Evolutionary conservation across 2,797 vertebrate genomes (phyloP).

Genomic region (Anas flavirostris): DNA sequence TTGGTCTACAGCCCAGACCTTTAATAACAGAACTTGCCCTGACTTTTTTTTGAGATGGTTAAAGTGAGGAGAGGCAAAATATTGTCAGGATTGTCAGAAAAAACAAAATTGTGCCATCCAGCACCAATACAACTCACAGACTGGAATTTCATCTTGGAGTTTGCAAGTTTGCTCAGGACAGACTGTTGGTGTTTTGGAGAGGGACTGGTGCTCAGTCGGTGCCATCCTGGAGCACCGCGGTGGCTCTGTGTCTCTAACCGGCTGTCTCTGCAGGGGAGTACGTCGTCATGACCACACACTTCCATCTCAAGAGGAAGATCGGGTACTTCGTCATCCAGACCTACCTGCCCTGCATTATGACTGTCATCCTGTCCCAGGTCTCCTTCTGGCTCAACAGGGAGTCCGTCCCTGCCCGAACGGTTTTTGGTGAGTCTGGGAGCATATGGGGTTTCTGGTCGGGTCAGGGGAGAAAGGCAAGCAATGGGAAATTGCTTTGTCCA

Average conservation of each 20-base stretch:
- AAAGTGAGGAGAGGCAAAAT: neutral
- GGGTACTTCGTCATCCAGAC: conserved; percentile 99
- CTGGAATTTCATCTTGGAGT: neutral
- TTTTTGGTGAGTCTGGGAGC: conserved; percentile 89
- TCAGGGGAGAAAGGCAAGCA: neutral
- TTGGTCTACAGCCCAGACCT: neutral
- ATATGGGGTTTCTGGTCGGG: neutral
- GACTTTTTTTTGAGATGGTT: neutral
- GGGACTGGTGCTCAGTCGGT: neutral
- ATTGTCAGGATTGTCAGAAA: neutral
- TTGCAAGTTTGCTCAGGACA: neutral
- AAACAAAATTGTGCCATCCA: neutral
- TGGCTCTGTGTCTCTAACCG: conserved; percentile 8
- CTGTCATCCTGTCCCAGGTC: conserved; percentile 98
- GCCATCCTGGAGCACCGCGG: neutral
- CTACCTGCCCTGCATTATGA: conserved; percentile 99
- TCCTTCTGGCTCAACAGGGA: conserved; percentile 99
- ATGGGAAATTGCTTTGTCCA: neutral
- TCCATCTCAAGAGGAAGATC: conserved; percentile 99
- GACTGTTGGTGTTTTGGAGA: neutral
- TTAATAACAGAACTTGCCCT: neutral
- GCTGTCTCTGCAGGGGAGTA: conserved; percentile 89
- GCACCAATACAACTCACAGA: fast-evolving
- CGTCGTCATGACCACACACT: conserved; percentile 98
- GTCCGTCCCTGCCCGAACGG: conserved; percentile 96